Evolutionary conservation across 2,888 invertebrate genomes (phyloP).

Genomic region (Drosophila neonasuta): DNA sequence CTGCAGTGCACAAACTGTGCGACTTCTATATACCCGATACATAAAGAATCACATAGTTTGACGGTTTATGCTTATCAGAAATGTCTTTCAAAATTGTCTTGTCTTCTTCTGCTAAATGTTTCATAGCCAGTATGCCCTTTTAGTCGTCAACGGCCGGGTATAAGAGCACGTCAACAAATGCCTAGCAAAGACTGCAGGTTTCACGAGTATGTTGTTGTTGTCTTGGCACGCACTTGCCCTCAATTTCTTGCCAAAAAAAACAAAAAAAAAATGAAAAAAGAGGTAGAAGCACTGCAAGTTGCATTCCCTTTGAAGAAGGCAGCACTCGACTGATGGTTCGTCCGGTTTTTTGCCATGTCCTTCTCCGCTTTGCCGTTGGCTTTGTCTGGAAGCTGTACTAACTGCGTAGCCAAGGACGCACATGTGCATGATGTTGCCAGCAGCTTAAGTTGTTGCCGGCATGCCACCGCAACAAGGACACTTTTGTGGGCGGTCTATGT

Average conservation of each 20-base stretch:
- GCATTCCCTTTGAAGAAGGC: slow-evolving; percentile 16
- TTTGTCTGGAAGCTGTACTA: slow-evolving; percentile 34
- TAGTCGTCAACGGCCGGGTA: background rate
- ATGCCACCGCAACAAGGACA: slow-evolving; percentile 60
- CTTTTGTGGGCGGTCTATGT: slow-evolving; percentile 32
- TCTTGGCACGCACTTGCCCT: slow-evolving; percentile 43
- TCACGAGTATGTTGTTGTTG: slow-evolving; percentile 12
- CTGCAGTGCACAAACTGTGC: too few relatives aligned
- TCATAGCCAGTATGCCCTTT: background rate
- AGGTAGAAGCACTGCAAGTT: slow-evolving; percentile 1
- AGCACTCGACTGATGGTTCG: slow-evolving; percentile 33
- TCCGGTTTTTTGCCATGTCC: slow-evolving; percentile 40
- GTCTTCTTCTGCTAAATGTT: too few relatives aligned
- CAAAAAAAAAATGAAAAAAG: background rate
- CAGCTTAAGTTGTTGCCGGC: slow-evolving; percentile 57
- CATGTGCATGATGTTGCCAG: slow-evolving; percentile 30
- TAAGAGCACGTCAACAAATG: slow-evolving; percentile 23
- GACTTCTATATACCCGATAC: too few relatives aligned
- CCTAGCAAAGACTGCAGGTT: slow-evolving; percentile 3
- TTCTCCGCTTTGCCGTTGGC: slow-evolving; percentile 42
- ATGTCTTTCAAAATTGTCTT: too few relatives aligned
- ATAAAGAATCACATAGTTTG: too few relatives aligned
- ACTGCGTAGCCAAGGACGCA: slow-evolving; percentile 52
- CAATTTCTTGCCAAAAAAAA: slow-evolving; percentile 40
- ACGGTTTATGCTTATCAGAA: too few relatives aligned